phyloP scores from a whole-genome alignment of 2,113 vertebrate genomes.

The Aegotheles bennettii region DNA sequence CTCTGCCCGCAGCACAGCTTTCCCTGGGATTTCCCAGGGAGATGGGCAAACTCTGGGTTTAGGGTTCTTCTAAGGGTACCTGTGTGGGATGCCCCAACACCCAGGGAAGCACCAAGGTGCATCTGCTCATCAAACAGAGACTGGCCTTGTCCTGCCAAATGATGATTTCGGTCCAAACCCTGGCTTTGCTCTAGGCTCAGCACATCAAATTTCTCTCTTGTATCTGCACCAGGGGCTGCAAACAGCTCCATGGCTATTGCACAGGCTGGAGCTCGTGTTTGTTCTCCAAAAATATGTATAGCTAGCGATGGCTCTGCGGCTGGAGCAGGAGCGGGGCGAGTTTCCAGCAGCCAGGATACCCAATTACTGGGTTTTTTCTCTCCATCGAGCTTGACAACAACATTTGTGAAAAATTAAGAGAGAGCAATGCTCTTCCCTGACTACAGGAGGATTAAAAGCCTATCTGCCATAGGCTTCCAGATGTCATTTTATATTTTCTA shows the following conservation, averaged over 20 bases:
- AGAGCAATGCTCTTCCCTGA: not conserved
- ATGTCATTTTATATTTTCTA: conserved; percentile 7
- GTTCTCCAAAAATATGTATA: not conserved
- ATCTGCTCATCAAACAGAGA: not conserved
- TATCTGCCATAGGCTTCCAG: conserved; percentile 5
- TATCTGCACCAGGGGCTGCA: not conserved
- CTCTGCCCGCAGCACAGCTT: not conserved
- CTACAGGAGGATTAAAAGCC: not conserved
- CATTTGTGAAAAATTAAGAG: conserved; percentile 16
- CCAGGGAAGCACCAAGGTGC: not conserved
- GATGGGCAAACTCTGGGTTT: not conserved
- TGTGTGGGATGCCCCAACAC: not conserved
- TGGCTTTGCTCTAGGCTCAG: not conserved
- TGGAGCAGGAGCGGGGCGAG: not conserved
- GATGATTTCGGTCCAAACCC: not conserved
- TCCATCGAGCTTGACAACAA: not conserved
- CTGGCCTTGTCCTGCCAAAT: not conserved
- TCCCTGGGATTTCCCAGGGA: not conserved
- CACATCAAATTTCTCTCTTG: not conserved
- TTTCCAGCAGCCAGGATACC: not conserved
- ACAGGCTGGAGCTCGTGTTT: not conserved
- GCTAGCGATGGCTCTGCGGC: not conserved
- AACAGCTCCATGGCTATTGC: not conserved
- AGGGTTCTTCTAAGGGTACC: not conserved
- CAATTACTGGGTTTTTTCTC: not conserved